Conservation (phyloP, 2,113 vertebrate genomes). For the Coturnix japonica region DNA sequence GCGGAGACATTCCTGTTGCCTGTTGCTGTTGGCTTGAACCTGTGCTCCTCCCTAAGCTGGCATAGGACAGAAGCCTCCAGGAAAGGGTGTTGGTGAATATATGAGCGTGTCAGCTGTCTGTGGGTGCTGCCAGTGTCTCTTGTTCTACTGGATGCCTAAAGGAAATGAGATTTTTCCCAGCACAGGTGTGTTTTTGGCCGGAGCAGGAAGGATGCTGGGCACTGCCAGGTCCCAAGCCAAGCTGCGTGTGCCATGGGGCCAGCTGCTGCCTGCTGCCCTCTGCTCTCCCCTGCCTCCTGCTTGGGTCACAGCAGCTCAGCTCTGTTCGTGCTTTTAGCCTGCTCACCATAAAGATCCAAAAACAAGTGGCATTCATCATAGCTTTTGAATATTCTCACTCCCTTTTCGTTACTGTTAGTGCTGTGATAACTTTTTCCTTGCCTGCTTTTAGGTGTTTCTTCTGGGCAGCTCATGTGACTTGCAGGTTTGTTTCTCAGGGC, state of each 20-base stretch:
- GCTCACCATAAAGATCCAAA: too few relatives aligned
- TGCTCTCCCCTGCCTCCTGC: not conserved
- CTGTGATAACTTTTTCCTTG: not conserved
- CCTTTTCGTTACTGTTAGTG: not conserved
- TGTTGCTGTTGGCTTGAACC: not conserved
- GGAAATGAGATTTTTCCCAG: not conserved
- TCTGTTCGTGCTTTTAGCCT: not conserved
- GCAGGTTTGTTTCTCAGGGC: not conserved
- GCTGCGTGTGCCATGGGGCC: not conserved
- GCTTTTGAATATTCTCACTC: not conserved
- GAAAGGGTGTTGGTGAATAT: not conserved
- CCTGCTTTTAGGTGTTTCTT: not conserved
- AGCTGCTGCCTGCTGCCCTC: not conserved
- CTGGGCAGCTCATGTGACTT: not conserved
- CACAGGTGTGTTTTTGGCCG: not conserved
- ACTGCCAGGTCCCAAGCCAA: not conserved
- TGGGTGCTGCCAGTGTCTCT: not conserved
- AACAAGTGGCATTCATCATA: not conserved
- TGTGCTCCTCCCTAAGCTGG: not conserved
- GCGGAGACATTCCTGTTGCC: not conserved
- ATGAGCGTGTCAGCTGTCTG: not conserved
- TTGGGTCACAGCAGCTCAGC: not conserved
- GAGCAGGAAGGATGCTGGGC: not conserved
- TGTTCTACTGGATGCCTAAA: not conserved
- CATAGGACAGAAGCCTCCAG: not conserved